Evolutionary conservation across 2,113 vertebrate species (phyloP).

Genomic region (Cochlearius cochlearius): DNA sequence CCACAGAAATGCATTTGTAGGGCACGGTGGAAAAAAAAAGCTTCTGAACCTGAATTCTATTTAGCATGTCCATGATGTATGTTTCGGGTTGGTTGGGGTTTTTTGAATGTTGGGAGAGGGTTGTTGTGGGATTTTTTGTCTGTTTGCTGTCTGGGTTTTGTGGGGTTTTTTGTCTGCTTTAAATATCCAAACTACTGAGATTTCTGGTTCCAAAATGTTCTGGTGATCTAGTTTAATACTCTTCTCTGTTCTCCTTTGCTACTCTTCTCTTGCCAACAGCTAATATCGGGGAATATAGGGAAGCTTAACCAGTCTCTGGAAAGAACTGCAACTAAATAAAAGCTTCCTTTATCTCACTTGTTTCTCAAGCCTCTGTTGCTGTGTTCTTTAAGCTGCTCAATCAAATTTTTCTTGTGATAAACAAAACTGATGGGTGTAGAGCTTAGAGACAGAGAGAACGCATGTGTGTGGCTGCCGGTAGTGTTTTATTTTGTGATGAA

Average conservation of each 20-base stretch:
- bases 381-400: background rate
- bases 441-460: background rate
- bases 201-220: background rate
- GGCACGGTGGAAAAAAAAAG: background rate
- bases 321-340: background rate
- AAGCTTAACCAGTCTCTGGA: background rate
- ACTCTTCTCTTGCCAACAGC: background rate
- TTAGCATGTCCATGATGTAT: background rate
- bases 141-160: background rate
- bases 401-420: background rate
- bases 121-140: background rate
- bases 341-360: background rate
- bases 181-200: background rate
- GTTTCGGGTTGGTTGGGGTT: background rate
- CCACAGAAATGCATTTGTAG: background rate
- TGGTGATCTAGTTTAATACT: background rate
- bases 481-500: background rate
- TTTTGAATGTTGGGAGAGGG: background rate
- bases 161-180: background rate
- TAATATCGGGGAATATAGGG: background rate
- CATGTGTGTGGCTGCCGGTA: background rate
- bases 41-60: background rate
- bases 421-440: background rate
- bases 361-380: background rate
- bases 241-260: background rate